Percentiles rank a stretch among this genome's conserved stretches.
These are phyloP conservation scores for Tinea semifulvella DNA, from an alignment of 2,888 invertebrate species.

Conservation along the genomic window DNA sequence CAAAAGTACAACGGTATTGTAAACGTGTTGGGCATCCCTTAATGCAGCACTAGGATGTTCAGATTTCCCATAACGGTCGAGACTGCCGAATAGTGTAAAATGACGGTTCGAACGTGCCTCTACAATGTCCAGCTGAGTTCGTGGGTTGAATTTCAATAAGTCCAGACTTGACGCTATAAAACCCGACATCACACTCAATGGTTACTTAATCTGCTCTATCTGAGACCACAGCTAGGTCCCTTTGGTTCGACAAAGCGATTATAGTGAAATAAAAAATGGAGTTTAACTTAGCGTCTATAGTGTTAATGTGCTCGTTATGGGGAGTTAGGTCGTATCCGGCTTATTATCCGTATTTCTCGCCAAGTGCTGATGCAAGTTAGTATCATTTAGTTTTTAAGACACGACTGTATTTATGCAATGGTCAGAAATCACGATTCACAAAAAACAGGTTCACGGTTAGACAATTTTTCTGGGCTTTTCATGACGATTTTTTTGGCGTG, in stretches of 20 bases:
- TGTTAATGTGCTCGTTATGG: slow-evolving; percentile 37
- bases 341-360: slow-evolving; percentile 49
- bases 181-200: slow-evolving; percentile 38
- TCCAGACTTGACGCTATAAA: slow-evolving; percentile 49
- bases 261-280: slow-evolving; percentile 31
- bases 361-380: slow-evolving; percentile 50
- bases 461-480: too few species aligned
- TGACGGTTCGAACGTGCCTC: slow-evolving; percentile 33
- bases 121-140: slow-evolving; percentile 31
- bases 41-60: slow-evolving; percentile 34
- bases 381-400: too few species aligned
- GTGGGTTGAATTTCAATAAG: slow-evolving; percentile 53
- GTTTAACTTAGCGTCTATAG: slow-evolving; percentile 29
- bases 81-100: slow-evolving; percentile 37
- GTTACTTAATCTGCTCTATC: slow-evolving; percentile 26
- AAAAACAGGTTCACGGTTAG: too few species aligned
- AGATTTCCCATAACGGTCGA: slow-evolving; percentile 49
- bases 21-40: slow-evolving; percentile 42
- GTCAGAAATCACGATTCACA: too few species aligned
- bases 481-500: too few species aligned
- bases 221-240: not conserved
- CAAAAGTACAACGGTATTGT: slow-evolving; percentile 36
- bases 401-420: too few species aligned
- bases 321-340: slow-evolving; percentile 38
- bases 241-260: too few species aligned